phyloP scores from a whole-genome alignment of 30 jellyfish, hydroid and myxozoan species.

The Aurelia aurita region DNA sequence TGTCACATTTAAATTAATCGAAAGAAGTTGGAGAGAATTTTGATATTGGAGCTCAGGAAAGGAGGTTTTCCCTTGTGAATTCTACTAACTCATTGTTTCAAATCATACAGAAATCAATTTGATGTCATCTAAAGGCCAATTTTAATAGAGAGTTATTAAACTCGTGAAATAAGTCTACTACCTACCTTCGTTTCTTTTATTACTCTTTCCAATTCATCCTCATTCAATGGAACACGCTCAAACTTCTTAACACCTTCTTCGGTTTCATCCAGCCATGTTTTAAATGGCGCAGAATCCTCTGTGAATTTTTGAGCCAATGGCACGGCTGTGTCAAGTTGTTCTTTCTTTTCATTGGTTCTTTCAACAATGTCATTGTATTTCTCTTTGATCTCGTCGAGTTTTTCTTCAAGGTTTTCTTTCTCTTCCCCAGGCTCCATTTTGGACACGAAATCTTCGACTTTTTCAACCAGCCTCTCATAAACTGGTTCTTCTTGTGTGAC shows the following conservation, averaged over 20 bases:
- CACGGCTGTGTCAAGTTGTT: constrained; percentile 42
- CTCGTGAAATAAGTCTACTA: too few relatives aligned
- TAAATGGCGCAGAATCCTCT: constrained; percentile 53
- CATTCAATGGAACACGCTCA: constrained; percentile 68
- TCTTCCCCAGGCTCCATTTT: constrained; percentile 79
- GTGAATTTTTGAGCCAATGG: constrained; percentile 55
- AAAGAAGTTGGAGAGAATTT: too few relatives aligned
- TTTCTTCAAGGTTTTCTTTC: constrained; percentile 36
- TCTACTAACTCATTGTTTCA: too few relatives aligned
- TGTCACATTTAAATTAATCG: too few relatives aligned
- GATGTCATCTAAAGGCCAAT: too few relatives aligned
- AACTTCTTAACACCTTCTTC: constrained; percentile 43
- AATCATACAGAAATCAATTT: too few relatives aligned
- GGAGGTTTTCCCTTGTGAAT: too few relatives aligned
- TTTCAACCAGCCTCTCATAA: constrained; percentile 57
- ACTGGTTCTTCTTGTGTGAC: constrained; percentile 81
- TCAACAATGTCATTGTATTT: constrained; percentile 53
- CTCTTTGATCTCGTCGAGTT: constrained; percentile 53
- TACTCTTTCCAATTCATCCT: constrained; percentile 42
- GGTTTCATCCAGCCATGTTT: constrained; percentile 59
- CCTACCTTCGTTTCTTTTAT: constrained; percentile 69
- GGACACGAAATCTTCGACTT: constrained; percentile 63
- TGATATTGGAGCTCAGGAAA: too few relatives aligned
- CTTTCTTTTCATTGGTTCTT: constrained; percentile 54
- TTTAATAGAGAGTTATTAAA: too few relatives aligned